Conservation (phyloP, 2,113 vertebrate species). For the Cyprinodon brontotheroides region DNA sequence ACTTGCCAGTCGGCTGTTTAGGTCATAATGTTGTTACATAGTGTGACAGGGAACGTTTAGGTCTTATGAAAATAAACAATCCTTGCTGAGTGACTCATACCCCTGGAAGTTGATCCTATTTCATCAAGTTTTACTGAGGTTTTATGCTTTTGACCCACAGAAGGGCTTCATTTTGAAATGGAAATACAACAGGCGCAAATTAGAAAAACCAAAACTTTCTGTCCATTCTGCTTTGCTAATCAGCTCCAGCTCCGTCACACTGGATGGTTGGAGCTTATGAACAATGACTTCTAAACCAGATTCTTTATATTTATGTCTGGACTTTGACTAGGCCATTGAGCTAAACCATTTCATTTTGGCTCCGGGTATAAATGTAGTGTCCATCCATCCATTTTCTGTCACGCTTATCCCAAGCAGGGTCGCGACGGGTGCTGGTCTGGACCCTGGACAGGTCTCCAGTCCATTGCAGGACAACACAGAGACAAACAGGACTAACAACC, state of each 20-base stretch:
- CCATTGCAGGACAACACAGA: too few species aligned
- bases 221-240: background rate
- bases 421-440: too few species aligned
- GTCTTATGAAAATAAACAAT: background rate
- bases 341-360: too few species aligned
- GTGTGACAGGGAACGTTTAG: background rate
- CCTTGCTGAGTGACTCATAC: background rate
- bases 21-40: background rate
- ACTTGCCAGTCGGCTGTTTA: slow-evolving; percentile 54
- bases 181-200: too few species aligned
- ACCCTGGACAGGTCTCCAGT: too few species aligned
- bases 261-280: background rate
- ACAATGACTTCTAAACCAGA: background rate
- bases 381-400: too few species aligned
- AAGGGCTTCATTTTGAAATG: too few species aligned
- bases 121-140: background rate
- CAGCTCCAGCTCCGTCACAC: background rate
- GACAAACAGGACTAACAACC: too few species aligned
- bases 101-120: background rate
- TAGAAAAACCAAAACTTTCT: background rate
- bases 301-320: background rate
- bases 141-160: background rate
- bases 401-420: too few species aligned
- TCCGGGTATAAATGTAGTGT: too few species aligned
- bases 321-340: background rate